Evolutionary conservation across 2,113 vertebrate genomes (phyloP), one percentile per base, ranked within the genome.

Genomic region (Dasypus novemcinctus): DNA sequence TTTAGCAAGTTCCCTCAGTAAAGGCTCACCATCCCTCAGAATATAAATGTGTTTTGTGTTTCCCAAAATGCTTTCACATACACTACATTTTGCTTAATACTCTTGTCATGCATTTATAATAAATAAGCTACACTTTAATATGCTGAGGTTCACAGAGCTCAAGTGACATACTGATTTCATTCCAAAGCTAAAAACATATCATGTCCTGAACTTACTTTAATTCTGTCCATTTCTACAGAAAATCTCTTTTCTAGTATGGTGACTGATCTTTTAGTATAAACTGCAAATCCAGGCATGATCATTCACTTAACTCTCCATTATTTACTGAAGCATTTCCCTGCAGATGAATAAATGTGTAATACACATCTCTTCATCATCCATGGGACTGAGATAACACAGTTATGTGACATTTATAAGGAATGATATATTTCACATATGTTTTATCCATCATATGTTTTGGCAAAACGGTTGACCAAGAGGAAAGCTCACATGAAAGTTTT

Each of bases 121-220:
- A 31, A 86, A 86, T 6, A 85, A 88, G 25, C 13, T 76, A 71
- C 66, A 71, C 23, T 63, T 91, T 78, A 63, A 78, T 78, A 86
- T 4, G 29, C 18, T 41, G n/a, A 89, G 13, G 17, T 59, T 87
- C 80, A 93, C 18, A 93, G 71, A 89, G 33, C 85, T 72, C 49
- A 93, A 93, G n/a, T 59, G 52, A 90, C 33, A 68, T 83, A 72
- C 43, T 78, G 33, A 95, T 93, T 75, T 89, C 41, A 89, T 91
- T 78, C 10, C 31, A 94, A 87, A 90, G 36, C 12, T 64, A 93
- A 81, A 72, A 20, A 31, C 38, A 43, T n/a, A 90, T 74, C 10
- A 38, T 93, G 21, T 68, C 23, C 54, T 87, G 49, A 54, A 87
- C 15, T 87, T 18, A 83, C 9, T 20, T 33, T 69, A 91, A 91